Conservation (phyloP, 2,113 vertebrate genomes). For the Actenoides hombroni region DNA sequence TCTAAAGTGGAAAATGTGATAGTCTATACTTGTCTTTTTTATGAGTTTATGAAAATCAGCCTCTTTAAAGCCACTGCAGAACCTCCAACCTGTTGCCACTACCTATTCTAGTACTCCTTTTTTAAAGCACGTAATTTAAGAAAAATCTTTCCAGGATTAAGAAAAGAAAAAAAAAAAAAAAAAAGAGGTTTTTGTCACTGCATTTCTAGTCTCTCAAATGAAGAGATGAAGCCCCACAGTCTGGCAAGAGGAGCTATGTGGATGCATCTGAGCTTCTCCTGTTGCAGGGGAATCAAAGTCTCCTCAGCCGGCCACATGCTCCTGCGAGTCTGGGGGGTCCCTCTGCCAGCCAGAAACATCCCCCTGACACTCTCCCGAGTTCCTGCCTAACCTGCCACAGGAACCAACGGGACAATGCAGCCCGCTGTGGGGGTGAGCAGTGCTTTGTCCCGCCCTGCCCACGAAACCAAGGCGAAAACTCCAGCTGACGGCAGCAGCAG, state of each 20-base stretch:
- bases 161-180: not conserved
- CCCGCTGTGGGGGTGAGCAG: not conserved
- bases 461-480: not conserved
- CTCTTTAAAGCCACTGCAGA: not conserved
- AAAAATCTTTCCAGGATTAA: not conserved
- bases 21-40: not conserved
- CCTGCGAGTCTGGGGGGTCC: not conserved
- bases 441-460: not conserved
- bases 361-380: not conserved
- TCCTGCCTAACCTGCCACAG: not conserved
- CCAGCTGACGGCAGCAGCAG: not conserved
- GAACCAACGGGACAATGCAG: not conserved
- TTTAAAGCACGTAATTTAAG: not conserved
- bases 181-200: not conserved
- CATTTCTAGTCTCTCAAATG: not conserved
- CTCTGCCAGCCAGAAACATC: not conserved
- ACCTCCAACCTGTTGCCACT: not conserved
- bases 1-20: not conserved
- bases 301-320: not conserved
- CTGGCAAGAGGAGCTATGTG: not conserved
- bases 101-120: not conserved
- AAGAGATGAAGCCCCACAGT: not conserved
- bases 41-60: not conserved
- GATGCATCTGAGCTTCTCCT: not conserved
- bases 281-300: not conserved